These are phyloP conservation scores for Solenodon paradoxus DNA, from an alignment of 2,113 vertebrate species.

Conservation along the genomic window DNA sequence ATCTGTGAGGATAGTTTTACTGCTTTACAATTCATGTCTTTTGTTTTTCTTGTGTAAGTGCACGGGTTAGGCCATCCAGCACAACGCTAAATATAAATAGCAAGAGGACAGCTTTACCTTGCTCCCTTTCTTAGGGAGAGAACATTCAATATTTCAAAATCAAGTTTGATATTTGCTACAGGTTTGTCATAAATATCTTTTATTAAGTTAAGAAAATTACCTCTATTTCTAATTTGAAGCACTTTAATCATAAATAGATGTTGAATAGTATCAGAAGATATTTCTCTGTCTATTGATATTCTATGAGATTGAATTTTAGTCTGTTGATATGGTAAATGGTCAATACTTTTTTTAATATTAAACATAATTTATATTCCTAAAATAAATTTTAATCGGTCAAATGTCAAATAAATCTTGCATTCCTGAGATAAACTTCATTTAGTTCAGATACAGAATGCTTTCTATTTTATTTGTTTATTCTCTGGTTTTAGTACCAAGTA, in stretches of 20 bases:
- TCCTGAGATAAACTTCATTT: not conserved
- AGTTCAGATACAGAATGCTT: not conserved
- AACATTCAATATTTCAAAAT: not conserved
- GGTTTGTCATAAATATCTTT: not conserved
- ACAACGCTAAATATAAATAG: not conserved
- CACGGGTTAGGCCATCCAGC: not conserved
- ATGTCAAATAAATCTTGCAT: not conserved
- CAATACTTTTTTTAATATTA: not conserved
- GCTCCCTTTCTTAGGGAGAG: not conserved
- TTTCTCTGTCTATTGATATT: not conserved
- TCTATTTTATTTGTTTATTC: not conserved
- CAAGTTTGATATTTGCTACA: not conserved
- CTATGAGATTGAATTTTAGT: no score
- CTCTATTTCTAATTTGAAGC: not conserved
- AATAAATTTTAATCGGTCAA: not conserved
- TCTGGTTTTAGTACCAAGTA: not conserved
- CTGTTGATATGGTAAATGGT: not conserved
- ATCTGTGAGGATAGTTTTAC: not conserved
- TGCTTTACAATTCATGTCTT: not conserved
- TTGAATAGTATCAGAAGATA: not conserved
- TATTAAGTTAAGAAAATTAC: not conserved
- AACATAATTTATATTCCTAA: not conserved
- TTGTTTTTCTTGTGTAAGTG: not conserved
- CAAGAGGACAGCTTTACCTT: not conserved
- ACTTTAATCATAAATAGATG: not conserved